Conservation (phyloP, 2,113 vertebrate species). For the Atractosteus spatula region DNA sequence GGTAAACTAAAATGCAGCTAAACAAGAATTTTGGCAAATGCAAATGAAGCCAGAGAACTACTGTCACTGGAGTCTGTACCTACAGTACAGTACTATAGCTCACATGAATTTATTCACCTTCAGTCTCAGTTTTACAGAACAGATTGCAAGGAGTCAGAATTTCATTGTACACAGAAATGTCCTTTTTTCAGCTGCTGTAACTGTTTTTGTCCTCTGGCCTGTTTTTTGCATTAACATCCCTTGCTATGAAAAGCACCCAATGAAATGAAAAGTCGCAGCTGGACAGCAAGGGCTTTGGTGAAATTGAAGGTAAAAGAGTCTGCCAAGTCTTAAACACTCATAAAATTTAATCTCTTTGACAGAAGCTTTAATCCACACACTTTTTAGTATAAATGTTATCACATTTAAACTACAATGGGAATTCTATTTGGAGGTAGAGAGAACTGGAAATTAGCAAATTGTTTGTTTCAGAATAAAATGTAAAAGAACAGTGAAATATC, state of each 20-base stretch:
- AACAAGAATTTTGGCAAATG: too few relatives aligned
- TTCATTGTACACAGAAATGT: too few relatives aligned
- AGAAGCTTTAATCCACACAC: slow-evolving; percentile 21
- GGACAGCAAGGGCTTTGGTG: slow-evolving; percentile 26
- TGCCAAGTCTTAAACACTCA: slow-evolving; percentile 27
- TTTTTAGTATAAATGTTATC: slow-evolving; percentile 34
- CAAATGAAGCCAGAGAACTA: too few relatives aligned
- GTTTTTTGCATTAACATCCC: slow-evolving; percentile 25
- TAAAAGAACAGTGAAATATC: too few relatives aligned
- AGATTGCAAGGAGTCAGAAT: too few relatives aligned
- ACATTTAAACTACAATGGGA: slow-evolving; percentile 22
- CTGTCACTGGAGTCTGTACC: too few relatives aligned
- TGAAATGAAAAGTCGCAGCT: slow-evolving; percentile 16
- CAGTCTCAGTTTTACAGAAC: too few relatives aligned
- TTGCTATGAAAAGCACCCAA: slow-evolving; percentile 17
- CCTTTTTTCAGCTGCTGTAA: background rate
- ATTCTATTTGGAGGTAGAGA: background rate
- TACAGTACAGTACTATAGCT: too few relatives aligned
- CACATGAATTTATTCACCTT: too few relatives aligned
- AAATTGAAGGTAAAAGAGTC: slow-evolving; percentile 10
- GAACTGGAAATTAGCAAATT: too few relatives aligned
- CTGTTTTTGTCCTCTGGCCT: background rate
- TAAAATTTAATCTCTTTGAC: slow-evolving; percentile 30
- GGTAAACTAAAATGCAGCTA: too few relatives aligned
- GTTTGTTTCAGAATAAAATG: too few relatives aligned